Base-by-base conservation (phyloP, 2,888 invertebrate genomes). In the Agrenia bidenticulata region DNA sequence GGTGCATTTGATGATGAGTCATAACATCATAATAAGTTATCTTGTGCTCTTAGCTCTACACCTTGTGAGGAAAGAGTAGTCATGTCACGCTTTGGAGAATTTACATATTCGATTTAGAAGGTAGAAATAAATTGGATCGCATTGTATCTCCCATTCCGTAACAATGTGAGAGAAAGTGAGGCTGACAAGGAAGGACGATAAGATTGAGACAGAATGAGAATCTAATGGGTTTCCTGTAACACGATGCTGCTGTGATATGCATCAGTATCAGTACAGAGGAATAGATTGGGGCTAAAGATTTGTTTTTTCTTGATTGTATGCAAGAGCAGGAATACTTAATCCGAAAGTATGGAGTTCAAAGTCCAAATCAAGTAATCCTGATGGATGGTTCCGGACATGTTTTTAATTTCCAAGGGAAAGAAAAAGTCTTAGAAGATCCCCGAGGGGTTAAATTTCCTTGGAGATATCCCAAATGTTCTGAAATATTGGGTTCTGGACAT, bases 371-470 rank as follows among this genome's bases (percentile, higher is more conserved):
- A 13, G 82, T 92, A 74, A 87, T 91, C 59, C 82, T 92, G 66
- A 77, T 89, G 71, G 86, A 88, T 76, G 82, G 81, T 58, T 85
- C 87, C 19, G 89, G 89, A 1, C 83, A 85, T 2, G 85, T 88
- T 9, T 86, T 92, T 57, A 84, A 84, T 78, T 78, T 84, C 80
- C 80, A 83, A 59, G 87, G 86, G 77, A 81, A 89, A 80, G 84
- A 86, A 69, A 82, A 83, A 72, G 82, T 90, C n/a, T 81, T 87
- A 42, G 86, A 86, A 59, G 90, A 91, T 79, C 88, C 89, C 0
- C 80, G 80, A 1, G 86, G 87, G 11, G 76, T 79, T 19, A 81
- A 84, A 73, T 92, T 92, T 80, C 92, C 92, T 54, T 92, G 92
- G 92, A 84, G 86, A 51, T 88, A 88, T 0, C 85, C 89, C 55